phyloP scores from a whole-genome alignment of 2,797 vertebrate genomes.

The Liparis tanakae region DNA sequence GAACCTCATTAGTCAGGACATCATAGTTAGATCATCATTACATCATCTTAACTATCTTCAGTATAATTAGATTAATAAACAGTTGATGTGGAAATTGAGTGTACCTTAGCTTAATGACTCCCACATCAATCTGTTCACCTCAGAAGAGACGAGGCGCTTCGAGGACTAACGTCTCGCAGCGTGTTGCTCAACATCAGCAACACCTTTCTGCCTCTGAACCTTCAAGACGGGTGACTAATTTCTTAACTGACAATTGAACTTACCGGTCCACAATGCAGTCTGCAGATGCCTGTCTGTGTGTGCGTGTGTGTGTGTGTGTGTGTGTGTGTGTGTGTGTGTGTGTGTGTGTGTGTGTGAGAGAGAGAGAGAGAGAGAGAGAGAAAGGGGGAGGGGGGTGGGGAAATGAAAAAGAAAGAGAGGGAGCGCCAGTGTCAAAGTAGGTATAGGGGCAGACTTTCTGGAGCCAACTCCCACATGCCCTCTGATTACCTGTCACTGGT shows the following conservation, averaged over 20 bases:
- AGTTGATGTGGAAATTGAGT: neutral
- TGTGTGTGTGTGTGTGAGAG: constrained; percentile 12
- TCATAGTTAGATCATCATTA: neutral
- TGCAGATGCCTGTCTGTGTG: constrained; percentile 34
- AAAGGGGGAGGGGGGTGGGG: neutral
- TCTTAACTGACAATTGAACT: constrained; percentile 63
- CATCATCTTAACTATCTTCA: neutral
- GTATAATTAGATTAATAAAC: neutral
- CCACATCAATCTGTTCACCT: constrained; percentile 1
- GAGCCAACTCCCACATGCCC: constrained; percentile 76
- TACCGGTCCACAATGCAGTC: constrained; percentile 47
- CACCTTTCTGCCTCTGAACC: constrained; percentile 44
- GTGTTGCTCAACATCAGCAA: constrained; percentile 29
- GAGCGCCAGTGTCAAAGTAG: constrained; percentile 53
- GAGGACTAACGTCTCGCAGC: constrained; percentile 22
- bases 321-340: constrained; percentile 17
- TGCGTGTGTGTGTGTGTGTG: constrained; percentile 28
- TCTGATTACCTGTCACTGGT: constrained; percentile 72
- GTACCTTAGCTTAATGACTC: neutral
- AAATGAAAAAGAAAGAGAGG: constrained; percentile 1
- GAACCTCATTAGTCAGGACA: neutral
- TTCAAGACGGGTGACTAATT: constrained; percentile 44
- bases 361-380: too few species aligned
- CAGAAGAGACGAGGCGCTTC: neutral
- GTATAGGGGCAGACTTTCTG: constrained; percentile 79